Base-by-base conservation (phyloP, 2,797 vertebrate species). In the Sphaeramia orbicularis region DNA sequence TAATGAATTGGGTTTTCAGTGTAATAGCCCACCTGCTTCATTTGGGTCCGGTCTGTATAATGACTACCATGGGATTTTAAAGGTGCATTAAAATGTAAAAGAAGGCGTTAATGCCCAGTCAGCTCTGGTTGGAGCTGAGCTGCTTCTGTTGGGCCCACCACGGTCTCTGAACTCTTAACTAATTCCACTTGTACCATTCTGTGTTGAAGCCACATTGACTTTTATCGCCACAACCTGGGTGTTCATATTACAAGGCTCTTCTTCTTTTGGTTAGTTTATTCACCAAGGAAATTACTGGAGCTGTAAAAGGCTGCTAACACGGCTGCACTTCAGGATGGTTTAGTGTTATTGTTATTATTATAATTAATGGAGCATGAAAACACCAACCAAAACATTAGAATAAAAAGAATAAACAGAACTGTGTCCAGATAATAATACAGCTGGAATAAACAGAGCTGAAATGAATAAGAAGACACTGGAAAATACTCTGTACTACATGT, bases 1-100 rank as follows among this genome's bases (percentile, higher is more conserved):
- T 64, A 69, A 80, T 81, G 35, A 78, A 63, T 60, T 36, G 21
- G 24, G n/a, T 15, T 69, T 65, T 54, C 70, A 64, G 50, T 51
- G 58, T 50, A 57, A 76, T 19, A 19, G 36, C 10, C 57, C 76
- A 73, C 43, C 65, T 74, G 69, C n/a, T 71, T 15, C 16, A 12
- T 51, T 47, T 18, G 14, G 55, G 18, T 60, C 41, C 44, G 0
- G 54, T 1, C 18, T 41, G 16, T 3, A n/a, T 37, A 18, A 52
- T 19, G 71, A 40, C 51, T 6, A 11, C 61, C 50, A 12, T 43
- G 58, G 53, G 65, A 10, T 41, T 69, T 65, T 50, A 63, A 32
- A 32, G 49, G 43, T 14, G 1, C 69, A 70, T 61, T 67, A 61
- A 72, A 76, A 72, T 41, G 50, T 49, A 45, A 70, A 73, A 63